These are phyloP conservation scores for Mythimna impura DNA, from an alignment of 2,888 invertebrate genomes.

Conservation along the genomic window DNA sequence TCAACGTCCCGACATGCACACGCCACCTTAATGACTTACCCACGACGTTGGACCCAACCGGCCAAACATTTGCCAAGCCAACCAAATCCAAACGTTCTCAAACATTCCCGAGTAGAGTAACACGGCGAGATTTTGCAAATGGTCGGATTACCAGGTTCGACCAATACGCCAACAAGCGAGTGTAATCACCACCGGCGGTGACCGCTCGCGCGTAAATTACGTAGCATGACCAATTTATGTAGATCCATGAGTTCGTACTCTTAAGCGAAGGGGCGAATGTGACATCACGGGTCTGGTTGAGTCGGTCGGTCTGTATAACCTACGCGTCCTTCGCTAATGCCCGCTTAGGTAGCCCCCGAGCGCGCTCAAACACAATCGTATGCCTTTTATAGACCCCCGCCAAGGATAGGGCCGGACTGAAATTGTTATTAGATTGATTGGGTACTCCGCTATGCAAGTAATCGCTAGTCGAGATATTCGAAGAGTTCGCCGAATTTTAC, in stretches of 20 bases:
- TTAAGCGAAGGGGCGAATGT: slow-evolving; percentile 40
- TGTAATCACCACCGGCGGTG: slow-evolving; percentile 87
- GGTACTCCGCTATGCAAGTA: slow-evolving; percentile 51
- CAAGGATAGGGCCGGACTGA: slow-evolving; percentile 76
- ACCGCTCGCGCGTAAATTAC: slow-evolving; percentile 89
- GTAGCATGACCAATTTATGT: slow-evolving; percentile 72
- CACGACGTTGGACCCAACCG: slow-evolving; percentile 71
- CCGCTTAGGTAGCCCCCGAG: slow-evolving; percentile 85
- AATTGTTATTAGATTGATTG: slow-evolving; percentile 77
- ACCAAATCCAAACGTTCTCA: slow-evolving; percentile 66
- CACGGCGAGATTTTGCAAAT: slow-evolving; percentile 71
- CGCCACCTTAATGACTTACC: slow-evolving; percentile 84
- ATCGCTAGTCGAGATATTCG: slow-evolving; percentile 7
- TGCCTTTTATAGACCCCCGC: slow-evolving; percentile 80
- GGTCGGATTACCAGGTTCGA: slow-evolving; percentile 82
- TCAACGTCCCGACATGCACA: slow-evolving; percentile 78
- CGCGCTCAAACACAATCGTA: slow-evolving; percentile 84
- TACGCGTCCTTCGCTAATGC: slow-evolving; percentile 87
- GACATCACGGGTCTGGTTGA: slow-evolving; percentile 70
- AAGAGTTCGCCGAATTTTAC: slow-evolving; percentile 25
- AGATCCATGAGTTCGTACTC: slow-evolving; percentile 64
- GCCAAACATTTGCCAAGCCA: slow-evolving; percentile 73
- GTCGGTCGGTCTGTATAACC: slow-evolving; percentile 76
- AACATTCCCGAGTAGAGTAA: slow-evolving; percentile 54
- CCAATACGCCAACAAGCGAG: slow-evolving; percentile 83